Evolutionary conservation across 2,888 invertebrate species (phyloP), one percentile per base, ranked within the genome.

Genomic region (Salticus scenicus): DNA sequence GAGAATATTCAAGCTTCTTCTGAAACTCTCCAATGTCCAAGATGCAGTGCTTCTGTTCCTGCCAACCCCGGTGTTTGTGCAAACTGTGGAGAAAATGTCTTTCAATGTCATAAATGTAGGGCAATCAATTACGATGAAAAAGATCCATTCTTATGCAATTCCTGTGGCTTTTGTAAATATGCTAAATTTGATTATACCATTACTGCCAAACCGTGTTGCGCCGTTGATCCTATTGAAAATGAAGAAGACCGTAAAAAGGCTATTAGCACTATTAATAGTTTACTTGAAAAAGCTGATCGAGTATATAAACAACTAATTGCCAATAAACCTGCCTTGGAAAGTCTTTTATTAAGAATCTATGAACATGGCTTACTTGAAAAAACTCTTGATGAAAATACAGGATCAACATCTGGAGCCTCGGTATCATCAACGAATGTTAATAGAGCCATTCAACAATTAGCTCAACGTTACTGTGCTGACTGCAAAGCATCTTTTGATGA

Each of bases 111-210:
- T 92, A 99, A 99, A 92, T 99, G 99, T 92, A 95, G 98, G 30
- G 97, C 98, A 0, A 99, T 99, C 89, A 99, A 99, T 92, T 99
- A 99, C 92, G 98, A 98, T 91, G 98, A 99, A 91, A 98, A 98
- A 91, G 99, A 99, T 92, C 99, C 99, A 0, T 99, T 99, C 94
- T 92, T 99, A 30, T 99, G 99, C 91, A 98, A 98, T 92, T 96
- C 98, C 4, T 99, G 99, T 92, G 99, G 99, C 0, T 99, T 98
- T 92, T 99, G 99, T 93, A 99, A 99, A 92, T 99, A 99, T 92
- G 99, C 98, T 42, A 98, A 99, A 92, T 98, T 99, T 91, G 99
- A 99, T 92, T 97, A 98, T 92, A 96, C 96, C 12, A 93, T 98
- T 82, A 95, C 95, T 5, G 97, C 96, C 5, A 94, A 96, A 28